Percentiles rank a stretch among this genome's conserved stretches.
Evolutionary conservation across 1,140 invertebrate genomes (phyloP).

Genomic region (Diprion similis): DNA sequence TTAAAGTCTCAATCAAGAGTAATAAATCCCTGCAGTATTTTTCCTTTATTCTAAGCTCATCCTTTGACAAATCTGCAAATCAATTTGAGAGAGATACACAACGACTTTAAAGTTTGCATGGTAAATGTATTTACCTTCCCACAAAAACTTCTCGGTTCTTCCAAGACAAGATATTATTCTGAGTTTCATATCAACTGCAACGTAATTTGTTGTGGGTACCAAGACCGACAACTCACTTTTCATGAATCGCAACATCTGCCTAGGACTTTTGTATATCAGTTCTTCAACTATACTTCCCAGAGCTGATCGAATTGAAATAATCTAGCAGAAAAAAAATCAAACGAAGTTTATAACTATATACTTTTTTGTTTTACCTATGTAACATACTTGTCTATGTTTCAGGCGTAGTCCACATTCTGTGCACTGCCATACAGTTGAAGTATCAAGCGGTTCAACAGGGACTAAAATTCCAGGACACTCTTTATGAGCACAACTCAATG

Average conservation of each 20-base stretch:
- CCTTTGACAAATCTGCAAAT: slow-evolving; percentile 45
- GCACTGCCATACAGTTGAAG: slow-evolving; percentile 41
- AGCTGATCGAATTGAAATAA: slow-evolving; percentile 40
- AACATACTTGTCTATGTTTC: slow-evolving; percentile 39
- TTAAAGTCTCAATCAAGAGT: slow-evolving; percentile 36
- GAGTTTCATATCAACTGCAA: slow-evolving; percentile 46
- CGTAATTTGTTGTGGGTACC: slow-evolving; percentile 41
- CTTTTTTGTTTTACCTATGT: background rate
- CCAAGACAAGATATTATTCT: slow-evolving; percentile 47
- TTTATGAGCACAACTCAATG: slow-evolving; percentile 42
- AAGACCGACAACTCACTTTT: slow-evolving; percentile 36
- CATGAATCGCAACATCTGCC: slow-evolving; percentile 38
- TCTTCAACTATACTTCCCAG: slow-evolving; percentile 35
- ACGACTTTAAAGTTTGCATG: background rate
- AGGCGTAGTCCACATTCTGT: slow-evolving; percentile 34
- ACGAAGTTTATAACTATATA: background rate
- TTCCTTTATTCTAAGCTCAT: slow-evolving; percentile 43
- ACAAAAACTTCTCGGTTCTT: slow-evolving; percentile 34
- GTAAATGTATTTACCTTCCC: slow-evolving; percentile 38
- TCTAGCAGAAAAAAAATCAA: slow-evolving; percentile 30
- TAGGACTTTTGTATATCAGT: slow-evolving; percentile 31
- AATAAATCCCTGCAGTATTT: slow-evolving; percentile 47
- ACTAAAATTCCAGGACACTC: slow-evolving; percentile 41
- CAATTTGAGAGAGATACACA: no score
- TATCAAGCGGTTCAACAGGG: slow-evolving; percentile 35